Percentiles rank a stretch among this genome's conserved stretches.
These are phyloP conservation scores for Magallana gigas DNA, from an alignment of 1,140 invertebrate species.

Conservation along the genomic window DNA sequence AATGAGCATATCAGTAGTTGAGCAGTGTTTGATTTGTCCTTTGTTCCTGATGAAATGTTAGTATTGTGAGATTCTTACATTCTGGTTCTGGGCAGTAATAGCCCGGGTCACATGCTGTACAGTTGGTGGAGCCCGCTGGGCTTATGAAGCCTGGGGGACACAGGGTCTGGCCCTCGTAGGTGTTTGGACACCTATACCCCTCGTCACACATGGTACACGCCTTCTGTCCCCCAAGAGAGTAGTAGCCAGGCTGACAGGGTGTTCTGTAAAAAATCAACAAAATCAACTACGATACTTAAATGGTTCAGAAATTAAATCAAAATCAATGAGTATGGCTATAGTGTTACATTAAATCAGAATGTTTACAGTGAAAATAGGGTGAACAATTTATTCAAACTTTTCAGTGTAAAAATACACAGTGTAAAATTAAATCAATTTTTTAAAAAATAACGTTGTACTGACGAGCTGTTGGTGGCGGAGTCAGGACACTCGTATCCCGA, in stretches of 20 bases:
- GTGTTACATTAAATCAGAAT: no score
- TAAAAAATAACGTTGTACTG: constrained; percentile 38
- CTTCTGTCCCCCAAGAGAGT: constrained; percentile 66
- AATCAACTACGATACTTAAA: not conserved
- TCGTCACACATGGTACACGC: constrained; percentile 70
- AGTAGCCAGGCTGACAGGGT: constrained; percentile 67
- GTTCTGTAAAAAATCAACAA: constrained; percentile 57
- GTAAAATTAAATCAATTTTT: not conserved
- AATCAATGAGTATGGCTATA: not conserved
- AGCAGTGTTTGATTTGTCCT: no score
- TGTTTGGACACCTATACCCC: constrained; percentile 67
- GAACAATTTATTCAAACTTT: no score
- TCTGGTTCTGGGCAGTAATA: constrained; percentile 67
- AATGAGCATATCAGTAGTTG: no score
- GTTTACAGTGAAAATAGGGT: no score
- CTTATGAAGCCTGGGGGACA: constrained; percentile 70
- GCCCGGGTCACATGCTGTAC: constrained; percentile 73
- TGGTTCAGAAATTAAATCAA: not conserved
- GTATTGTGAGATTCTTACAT: constrained; percentile 55
- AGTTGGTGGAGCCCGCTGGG: constrained; percentile 67
- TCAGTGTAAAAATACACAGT: not conserved
- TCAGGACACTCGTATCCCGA: constrained; percentile 73
- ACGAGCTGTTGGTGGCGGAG: constrained; percentile 59
- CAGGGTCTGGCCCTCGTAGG: constrained; percentile 58
- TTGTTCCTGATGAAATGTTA: no score